Base-by-base conservation (phyloP, 2,888 invertebrate species). In the Desoria tigrina region DNA sequence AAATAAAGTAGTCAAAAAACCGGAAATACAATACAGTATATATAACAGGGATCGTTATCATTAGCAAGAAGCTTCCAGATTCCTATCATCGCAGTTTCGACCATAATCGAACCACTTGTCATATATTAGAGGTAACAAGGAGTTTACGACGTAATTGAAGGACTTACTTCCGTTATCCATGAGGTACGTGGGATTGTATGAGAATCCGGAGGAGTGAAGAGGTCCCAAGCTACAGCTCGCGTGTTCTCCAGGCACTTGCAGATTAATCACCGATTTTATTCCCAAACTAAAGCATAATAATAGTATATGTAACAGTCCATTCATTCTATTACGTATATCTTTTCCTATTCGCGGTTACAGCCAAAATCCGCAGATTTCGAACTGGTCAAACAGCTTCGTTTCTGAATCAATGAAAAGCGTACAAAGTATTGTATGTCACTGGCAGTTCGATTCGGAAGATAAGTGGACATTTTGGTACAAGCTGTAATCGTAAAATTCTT, bases 231-330 rank as follows among this genome's bases (percentile, higher is more conserved):
- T 93, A 80, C 94, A 94, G 78, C 87, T 88, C n/a, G 89, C 86
- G 80, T 94, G 93, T 79, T 94, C 94, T 16, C 90, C 90, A 0
- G 88, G 86, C 57, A 86, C 87, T 83, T 94, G 92, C 42, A 94
- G 83, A 82, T 94, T 94, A 78, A 94, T 87, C 75, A 94, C 87
- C 0, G 92, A 88, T 76, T 87, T 87, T 77, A 93, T 91, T 53
- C 87, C 88, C 83, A 86, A 84, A 77, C 90, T 90, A 81, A 51
- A 79, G 21, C 4, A 45, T 45, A 18, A 18, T 18, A 76, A 1
- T 28, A 37, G 42, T 42, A 42, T 23, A 37, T 11, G 16, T 39
- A 39, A 39, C 9, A 39, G 39, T 39, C 39, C 39, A 39, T 39
- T 39, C 39, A 39, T 9, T n/a, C n/a, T n/a, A n/a, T n/a, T n/a